These are phyloP conservation scores for Epizoanthus ramosus DNA, from an alignment of 92 coral and sea anemone species.

Conservation along the genomic window DNA sequence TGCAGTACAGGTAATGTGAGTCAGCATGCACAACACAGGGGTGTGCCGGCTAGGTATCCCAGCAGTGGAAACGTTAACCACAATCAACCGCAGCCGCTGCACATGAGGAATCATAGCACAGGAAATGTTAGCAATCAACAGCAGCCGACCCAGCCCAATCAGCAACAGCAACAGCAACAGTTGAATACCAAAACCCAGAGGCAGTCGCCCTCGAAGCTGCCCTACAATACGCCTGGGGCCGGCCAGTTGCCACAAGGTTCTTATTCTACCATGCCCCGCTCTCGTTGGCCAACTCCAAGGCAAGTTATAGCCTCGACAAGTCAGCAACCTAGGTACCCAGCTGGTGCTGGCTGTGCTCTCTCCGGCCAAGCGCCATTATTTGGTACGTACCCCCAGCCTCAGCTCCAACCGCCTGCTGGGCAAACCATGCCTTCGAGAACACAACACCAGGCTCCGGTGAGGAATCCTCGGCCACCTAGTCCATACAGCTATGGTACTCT, in stretches of 20 bases:
- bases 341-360: neutral
- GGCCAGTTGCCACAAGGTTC: neutral
- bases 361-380: no score
- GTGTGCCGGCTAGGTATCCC: constrained; percentile 30
- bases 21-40: constrained; percentile 33
- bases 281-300: constrained; percentile 35
- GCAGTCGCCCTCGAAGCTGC: constrained; percentile 5
- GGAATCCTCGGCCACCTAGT: constrained; percentile 23
- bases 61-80: constrained; percentile 41
- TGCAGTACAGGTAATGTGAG: constrained; percentile 34
- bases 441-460: constrained; percentile 27
- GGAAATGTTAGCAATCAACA: constrained; percentile 19
- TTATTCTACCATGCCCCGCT: constrained; percentile 36
- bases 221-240: neutral
- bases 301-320: constrained; percentile 6
- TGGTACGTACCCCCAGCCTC: no score
- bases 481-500: constrained; percentile 19
- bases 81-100: constrained; percentile 7
- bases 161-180: constrained; percentile 15
- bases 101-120: constrained; percentile 19
- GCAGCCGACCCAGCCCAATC: neutral
- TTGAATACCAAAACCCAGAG: constrained; percentile 5
- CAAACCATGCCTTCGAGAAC: constrained; percentile 2
- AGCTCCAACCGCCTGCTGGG: constrained; percentile 12
- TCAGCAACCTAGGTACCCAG: constrained; percentile 10